Evolutionary conservation across 1,140 invertebrate species (phyloP).

Genomic region (Ceratoteleas bidentatus): DNA sequence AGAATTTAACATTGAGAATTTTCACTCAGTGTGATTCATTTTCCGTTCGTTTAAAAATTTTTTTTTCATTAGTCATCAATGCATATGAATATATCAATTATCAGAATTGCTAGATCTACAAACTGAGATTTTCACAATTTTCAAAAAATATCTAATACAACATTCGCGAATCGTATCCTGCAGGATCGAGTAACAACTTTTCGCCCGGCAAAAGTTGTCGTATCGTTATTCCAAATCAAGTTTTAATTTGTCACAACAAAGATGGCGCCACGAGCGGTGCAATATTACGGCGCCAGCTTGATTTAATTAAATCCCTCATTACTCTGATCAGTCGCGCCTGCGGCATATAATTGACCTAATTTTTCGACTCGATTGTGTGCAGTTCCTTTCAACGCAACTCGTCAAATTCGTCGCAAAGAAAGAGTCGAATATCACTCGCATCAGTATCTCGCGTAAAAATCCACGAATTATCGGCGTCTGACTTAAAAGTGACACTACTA

Average conservation of each 20-base stretch:
- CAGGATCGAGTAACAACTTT: no score
- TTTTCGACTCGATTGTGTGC: neutral
- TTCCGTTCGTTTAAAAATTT: no score
- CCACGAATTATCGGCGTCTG: constrained; percentile 10
- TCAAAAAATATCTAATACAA: no score
- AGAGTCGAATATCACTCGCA: neutral
- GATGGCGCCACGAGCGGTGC: no score
- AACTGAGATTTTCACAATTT: no score
- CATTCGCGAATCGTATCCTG: no score
- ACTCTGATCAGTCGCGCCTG: neutral
- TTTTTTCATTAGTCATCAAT: no score
- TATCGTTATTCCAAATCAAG: neutral
- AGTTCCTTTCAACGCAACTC: neutral
- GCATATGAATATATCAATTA: no score
- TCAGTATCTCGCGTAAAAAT: constrained; percentile 13
- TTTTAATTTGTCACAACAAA: neutral
- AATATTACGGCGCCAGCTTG: neutral
- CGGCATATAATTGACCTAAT: neutral
- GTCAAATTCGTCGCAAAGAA: neutral
- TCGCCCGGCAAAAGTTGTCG: neutral
- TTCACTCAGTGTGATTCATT: no score
- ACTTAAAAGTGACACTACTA: constrained; percentile 21
- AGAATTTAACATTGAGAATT: no score
- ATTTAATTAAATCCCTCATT: neutral
- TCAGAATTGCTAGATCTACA: no score